Base-by-base conservation (phyloP, 2,797 vertebrate genomes). In the Rhyacichthys aspro region DNA sequence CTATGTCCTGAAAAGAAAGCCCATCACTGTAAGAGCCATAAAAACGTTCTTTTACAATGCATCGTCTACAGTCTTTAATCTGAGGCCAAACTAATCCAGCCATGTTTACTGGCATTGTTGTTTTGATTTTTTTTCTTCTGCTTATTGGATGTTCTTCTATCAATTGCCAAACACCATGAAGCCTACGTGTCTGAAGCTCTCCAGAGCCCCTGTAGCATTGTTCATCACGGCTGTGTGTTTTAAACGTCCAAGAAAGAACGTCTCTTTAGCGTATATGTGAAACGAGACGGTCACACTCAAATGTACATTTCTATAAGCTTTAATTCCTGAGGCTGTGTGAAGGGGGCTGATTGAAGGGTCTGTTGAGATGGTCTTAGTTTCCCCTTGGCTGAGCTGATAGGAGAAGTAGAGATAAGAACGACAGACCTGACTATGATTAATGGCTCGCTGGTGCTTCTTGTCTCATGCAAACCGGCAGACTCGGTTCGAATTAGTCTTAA, bases 351-450 rank as follows among this genome's bases (percentile, higher is more conserved):
- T 72, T 82, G 83, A 83, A 83, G 65, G 74, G 67, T 79, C 69
- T 37, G 9, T 47, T 28, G 73, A 80, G 72, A 78, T 81, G 49
- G 65, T 74, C 67, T 81, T 70, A 77, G 82, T 79, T n/a, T 88
- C 69, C 77, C 71, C 78, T 79, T 65, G 77, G 66, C 66, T 79
- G 72, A 72, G 71, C 67, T 69, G 81, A 82, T 82, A 67, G 61
- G 55, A 65, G 49, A 64, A 36, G 8, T 57, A 38, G 68, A 75
- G 81, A 87, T 81, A 78, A 81, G 70, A 70, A 73, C 2, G 53
- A 52, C 72, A 74, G 70, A 58, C 59, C 57, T 67, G 73, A 74
- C 65, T 68, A 55, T 84, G 86, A 87, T 89, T 87, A 86, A 89
- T 88, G 69, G 73, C 23, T 56, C 46, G 66, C 49, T 72, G n/a